Conservation (phyloP, 30 jellyfish, hydroid and myxozoan genomes). For the Rhopilema esculentum region DNA sequence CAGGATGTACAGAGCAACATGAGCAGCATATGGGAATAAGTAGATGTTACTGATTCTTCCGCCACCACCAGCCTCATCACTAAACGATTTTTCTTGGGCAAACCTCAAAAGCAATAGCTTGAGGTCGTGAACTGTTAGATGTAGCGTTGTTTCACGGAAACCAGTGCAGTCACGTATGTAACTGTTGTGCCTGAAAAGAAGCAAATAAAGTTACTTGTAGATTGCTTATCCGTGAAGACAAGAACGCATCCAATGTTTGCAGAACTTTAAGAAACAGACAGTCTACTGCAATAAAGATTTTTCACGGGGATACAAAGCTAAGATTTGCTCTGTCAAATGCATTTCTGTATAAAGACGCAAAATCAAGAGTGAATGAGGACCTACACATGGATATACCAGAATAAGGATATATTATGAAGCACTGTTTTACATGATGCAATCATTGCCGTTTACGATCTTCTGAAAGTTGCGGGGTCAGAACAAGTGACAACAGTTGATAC, state of each 20-base stretch:
- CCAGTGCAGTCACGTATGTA: conserved; percentile 96
- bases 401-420: too few relatives aligned
- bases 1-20: conserved; percentile 84
- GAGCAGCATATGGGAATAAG: conserved; percentile 87
- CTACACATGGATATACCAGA: too few relatives aligned
- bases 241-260: neutral
- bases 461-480: too few relatives aligned
- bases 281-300: neutral
- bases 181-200: conserved; percentile 85
- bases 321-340: too few relatives aligned
- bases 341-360: too few relatives aligned
- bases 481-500: too few relatives aligned
- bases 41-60: conserved; percentile 93
- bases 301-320: too few relatives aligned
- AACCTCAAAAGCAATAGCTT: conserved; percentile 79
- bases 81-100: conserved; percentile 91
- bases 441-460: too few relatives aligned
- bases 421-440: too few relatives aligned
- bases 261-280: neutral
- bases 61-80: conserved; percentile 97
- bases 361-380: too few relatives aligned
- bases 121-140: conserved; percentile 85
- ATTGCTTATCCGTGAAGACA: neutral
- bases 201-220: neutral
- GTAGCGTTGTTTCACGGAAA: conserved; percentile 96